Evolutionary conservation across 2,888 invertebrate species (phyloP).

Genomic region (Dryocosmus kuriphilus): DNA sequence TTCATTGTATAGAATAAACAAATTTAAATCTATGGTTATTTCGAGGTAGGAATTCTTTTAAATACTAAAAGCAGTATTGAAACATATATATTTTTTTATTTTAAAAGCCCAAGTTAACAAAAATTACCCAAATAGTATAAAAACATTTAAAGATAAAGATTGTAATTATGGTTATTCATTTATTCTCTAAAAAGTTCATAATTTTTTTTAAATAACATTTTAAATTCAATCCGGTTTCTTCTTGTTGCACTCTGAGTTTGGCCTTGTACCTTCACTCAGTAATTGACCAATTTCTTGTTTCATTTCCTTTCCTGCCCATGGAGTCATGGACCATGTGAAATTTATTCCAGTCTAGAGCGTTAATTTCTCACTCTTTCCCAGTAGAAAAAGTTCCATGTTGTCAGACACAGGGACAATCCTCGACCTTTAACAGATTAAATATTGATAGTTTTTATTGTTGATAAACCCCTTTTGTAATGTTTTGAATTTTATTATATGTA

Average conservation of each 20-base stretch:
- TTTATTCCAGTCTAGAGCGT: background rate
- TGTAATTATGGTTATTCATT: no score
- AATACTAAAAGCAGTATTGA: no score
- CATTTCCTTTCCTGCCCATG: slow-evolving; percentile 1
- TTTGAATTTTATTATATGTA: background rate
- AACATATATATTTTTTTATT: no score
- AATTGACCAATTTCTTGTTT: slow-evolving; percentile 3
- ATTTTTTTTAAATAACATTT: background rate
- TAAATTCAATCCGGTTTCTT: background rate
- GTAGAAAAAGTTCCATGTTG: slow-evolving; percentile 28
- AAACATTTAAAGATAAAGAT: no score
- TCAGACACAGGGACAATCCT: slow-evolving; percentile 10
- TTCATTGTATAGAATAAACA: no score
- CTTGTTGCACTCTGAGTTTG: background rate
- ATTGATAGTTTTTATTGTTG: background rate
- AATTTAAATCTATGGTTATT: no score
- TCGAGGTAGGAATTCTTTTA: no score
- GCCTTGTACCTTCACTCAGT: slow-evolving; percentile 16
- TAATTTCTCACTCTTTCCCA: background rate
- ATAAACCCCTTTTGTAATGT: background rate
- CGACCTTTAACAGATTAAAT: background rate
- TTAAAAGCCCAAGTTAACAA: no score
- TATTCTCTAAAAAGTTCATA: background rate
- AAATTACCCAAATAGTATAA: no score
- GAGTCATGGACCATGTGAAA: slow-evolving; percentile 10